These are phyloP conservation scores for Strigamia crassipes DNA, from an alignment of 2,888 invertebrate species.

Conservation along the genomic window DNA sequence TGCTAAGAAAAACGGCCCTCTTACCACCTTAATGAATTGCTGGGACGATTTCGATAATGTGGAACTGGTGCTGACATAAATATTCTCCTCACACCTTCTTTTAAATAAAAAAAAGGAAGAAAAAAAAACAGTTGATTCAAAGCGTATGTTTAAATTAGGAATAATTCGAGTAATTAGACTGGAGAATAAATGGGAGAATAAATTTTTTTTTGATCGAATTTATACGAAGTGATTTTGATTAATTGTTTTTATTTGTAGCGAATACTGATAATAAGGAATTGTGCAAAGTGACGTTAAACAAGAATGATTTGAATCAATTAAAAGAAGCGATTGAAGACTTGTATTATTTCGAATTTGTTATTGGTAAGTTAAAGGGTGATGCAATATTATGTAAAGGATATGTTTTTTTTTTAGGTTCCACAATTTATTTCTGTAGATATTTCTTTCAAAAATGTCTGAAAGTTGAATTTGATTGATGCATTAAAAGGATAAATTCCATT, in stretches of 20 bases:
- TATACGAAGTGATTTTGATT: not conserved
- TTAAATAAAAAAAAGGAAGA: not conserved
- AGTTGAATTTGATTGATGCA: too few species aligned
- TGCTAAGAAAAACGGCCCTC: constrained; percentile 34
- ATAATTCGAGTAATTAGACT: constrained; percentile 36
- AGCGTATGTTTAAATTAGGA: constrained; percentile 24
- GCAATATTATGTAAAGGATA: too few species aligned
- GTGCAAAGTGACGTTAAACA: constrained; percentile 58
- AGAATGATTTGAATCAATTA: constrained; percentile 59
- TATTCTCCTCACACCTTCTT: constrained; percentile 15
- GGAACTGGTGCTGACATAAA: constrained; percentile 25
- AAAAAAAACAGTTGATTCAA: not conserved
- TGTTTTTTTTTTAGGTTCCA: too few species aligned
- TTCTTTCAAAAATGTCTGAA: too few species aligned
- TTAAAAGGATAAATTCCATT: too few species aligned
- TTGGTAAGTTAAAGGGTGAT: constrained; percentile 56
- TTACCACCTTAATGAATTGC: constrained; percentile 41
- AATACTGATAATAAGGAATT: constrained; percentile 58
- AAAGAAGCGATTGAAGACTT: constrained; percentile 62
- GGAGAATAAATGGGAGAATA: constrained; percentile 1
- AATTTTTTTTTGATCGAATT: not conserved
- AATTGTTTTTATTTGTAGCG: constrained; percentile 54
- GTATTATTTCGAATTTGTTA: constrained; percentile 64
- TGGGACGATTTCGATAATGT: constrained; percentile 37
- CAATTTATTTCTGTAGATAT: too few species aligned